Conservation (phyloP, 2,797 vertebrate species). For the Spea hammondii region DNA sequence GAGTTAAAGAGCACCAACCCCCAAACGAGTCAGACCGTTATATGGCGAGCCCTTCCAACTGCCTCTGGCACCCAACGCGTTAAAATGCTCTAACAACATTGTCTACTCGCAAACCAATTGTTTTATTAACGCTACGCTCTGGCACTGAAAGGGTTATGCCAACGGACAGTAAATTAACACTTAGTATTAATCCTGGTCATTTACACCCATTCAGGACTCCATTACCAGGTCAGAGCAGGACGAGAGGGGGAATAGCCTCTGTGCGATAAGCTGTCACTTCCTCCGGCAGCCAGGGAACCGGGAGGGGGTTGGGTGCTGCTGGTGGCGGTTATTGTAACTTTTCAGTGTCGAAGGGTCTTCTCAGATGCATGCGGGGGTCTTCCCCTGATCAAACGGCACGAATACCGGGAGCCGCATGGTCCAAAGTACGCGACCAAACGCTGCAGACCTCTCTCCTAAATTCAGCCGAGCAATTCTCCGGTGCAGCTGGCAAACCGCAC, state of each 20-base stretch:
- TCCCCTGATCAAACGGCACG: background rate
- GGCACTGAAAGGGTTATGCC: too few relatives aligned
- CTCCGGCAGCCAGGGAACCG: constrained; percentile 14
- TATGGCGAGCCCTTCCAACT: too few relatives aligned
- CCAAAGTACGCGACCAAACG: too few relatives aligned
- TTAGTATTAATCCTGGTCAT: background rate
- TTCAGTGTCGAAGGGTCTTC: background rate
- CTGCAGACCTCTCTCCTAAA: too few relatives aligned
- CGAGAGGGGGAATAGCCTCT: background rate
- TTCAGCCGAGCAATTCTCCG: background rate
- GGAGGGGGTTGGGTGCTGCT: background rate
- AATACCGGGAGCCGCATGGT: too few relatives aligned
- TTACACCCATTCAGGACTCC: background rate
- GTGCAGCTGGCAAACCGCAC: too few relatives aligned
- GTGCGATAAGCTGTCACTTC: constrained; percentile 35
- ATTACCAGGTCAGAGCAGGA: constrained; percentile 24
- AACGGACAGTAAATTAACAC: background rate
- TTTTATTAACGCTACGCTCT: too few relatives aligned
- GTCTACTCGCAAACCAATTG: too few relatives aligned
- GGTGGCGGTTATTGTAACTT: constrained; percentile 1
- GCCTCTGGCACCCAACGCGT: too few relatives aligned
- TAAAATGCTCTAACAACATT: too few relatives aligned
- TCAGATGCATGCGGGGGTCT: background rate
- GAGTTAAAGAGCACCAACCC: too few relatives aligned
- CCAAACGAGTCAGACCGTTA: too few relatives aligned